Evolutionary conservation across 2,113 vertebrate genomes (phyloP).

Genomic region (Dromaius novaehollandiae): DNA sequence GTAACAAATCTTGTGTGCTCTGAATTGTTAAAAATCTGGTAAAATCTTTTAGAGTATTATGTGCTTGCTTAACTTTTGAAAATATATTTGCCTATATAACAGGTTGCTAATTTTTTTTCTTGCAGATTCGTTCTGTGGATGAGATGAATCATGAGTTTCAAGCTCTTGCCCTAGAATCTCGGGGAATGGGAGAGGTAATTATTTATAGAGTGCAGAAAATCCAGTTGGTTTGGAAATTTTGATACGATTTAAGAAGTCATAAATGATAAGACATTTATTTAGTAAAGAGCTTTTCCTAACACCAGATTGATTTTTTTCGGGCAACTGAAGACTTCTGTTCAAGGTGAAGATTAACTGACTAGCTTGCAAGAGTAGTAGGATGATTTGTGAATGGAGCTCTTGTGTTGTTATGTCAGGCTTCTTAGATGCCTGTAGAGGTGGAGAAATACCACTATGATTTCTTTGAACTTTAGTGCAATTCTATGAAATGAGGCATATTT

Average conservation of each 20-base stretch:
- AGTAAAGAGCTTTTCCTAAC: neutral
- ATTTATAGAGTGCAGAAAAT: conserved; percentile 14
- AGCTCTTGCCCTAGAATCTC: conserved; percentile 97
- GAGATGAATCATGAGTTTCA: conserved; percentile 99
- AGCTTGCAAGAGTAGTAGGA: neutral
- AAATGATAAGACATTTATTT: neutral
- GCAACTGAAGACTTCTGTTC: neutral
- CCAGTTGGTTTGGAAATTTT: neutral
- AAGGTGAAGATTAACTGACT: neutral
- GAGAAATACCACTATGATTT: neutral
- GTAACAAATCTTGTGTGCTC: neutral
- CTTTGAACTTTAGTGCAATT: neutral
- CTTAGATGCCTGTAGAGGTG: neutral
- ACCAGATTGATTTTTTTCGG: neutral
- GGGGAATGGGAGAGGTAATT: conserved; percentile 98
- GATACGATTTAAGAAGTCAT: neutral
- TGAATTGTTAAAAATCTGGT: neutral
- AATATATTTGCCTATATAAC: neutral
- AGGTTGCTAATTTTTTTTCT: neutral
- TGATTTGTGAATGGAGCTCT: neutral
- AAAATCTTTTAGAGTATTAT: neutral
- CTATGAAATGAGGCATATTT: neutral
- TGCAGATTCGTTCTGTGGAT: conserved; percentile 90
- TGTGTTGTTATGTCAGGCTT: neutral
- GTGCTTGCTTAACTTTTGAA: neutral